Evolutionary conservation across 2,113 vertebrate genomes (phyloP).

Genomic region (Bos taurus): DNA sequence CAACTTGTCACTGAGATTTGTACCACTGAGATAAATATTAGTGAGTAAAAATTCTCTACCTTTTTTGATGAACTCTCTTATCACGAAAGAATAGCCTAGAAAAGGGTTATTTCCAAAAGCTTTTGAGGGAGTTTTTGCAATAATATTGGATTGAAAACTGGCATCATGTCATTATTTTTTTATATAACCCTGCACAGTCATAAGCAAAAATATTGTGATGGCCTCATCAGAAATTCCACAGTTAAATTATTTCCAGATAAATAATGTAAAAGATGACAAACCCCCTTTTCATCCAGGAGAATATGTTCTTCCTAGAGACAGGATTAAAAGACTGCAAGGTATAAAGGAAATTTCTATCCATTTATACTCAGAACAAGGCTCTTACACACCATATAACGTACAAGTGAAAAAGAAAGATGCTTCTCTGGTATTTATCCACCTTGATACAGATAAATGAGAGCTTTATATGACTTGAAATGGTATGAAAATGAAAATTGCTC

Average conservation of each 20-base stretch:
- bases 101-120: background rate
- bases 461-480: background rate
- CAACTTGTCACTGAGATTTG: slow-evolving; percentile 55
- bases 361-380: slow-evolving; percentile 22
- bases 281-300: slow-evolving; percentile 45
- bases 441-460: background rate
- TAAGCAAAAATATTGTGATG: slow-evolving; percentile 48
- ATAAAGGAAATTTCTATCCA: slow-evolving; percentile 32
- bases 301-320: slow-evolving; percentile 37
- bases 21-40: slow-evolving; percentile 55
- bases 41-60: slow-evolving; percentile 29
- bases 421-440: slow-evolving; percentile 43
- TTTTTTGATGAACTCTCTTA: slow-evolving; percentile 23
- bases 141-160: background rate
- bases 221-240: slow-evolving; percentile 48
- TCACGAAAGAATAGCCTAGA: background rate
- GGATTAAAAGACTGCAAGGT: slow-evolving; percentile 46
- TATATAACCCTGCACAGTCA: slow-evolving; percentile 11
- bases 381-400: background rate
- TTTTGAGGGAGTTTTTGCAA: background rate
- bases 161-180: background rate
- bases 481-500: background rate
- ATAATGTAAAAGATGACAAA: slow-evolving; percentile 60
- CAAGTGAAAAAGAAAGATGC: background rate
- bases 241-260: slow-evolving; percentile 61